Evolutionary conservation across 2,888 invertebrate species (phyloP), one percentile per base, ranked within the genome.

Genomic region (Drosophila colorata): DNA sequence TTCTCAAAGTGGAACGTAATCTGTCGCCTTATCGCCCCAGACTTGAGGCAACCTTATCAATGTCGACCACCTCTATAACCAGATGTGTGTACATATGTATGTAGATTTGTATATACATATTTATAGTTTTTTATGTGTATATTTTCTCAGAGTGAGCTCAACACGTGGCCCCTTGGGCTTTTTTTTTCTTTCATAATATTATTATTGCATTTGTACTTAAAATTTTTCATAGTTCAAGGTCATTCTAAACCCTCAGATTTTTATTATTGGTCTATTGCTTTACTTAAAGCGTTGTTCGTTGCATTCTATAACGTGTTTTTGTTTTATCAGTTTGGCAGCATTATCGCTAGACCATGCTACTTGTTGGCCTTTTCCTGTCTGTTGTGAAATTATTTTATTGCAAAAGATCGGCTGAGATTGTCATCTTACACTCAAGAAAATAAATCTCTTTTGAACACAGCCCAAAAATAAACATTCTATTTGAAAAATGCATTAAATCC

Each of bases 1-100:
- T 58, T 38, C 52, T 58, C 25, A 13, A 35, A 57, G 37, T 38
- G 38, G 11, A 40, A 56, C 63, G 40, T 46, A 60, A 73, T 66
- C 52, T 61, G 3, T 18, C 16, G 28, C 33, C 74, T 71, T 74
- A 75, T 75, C 74, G 40, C 51, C n/a, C 4, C 16, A 33, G 33
- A 33, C 33, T 4, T 4, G 11, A 33, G 13, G 33, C 33, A 13
- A 4, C 35, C 63, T 73, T 74, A 74, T 73, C 73, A 64, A 53
- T 48, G 59, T 18, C 69, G 38, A 33, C 44, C 11, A 49, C 33
- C 48, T 69, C 9, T 9, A 14, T 18, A 16, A 11, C 9, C 43
- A 47, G n/a, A 37, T 6, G 28, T 44, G 1, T 69, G 23, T 23
- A n/a, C n/a, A n/a, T n/a, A n/a, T n/a, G 23, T 23, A 23, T 57